Conservation (phyloP, 1,140 invertebrate genomes). For the Pogonus chalceus region DNA sequence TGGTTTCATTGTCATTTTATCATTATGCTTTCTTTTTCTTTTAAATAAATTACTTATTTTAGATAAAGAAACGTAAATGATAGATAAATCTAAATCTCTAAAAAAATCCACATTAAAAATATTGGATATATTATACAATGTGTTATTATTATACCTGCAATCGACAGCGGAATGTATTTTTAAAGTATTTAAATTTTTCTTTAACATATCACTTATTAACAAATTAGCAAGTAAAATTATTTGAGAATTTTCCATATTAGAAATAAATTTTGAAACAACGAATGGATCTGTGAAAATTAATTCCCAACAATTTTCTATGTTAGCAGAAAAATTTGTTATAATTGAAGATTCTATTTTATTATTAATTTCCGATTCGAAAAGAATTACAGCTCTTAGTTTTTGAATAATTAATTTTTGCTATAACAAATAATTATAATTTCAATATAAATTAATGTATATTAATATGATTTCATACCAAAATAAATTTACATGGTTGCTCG, state of each 20-base stretch:
- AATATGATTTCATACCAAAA: slow-evolving; percentile 22
- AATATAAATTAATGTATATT: slow-evolving; percentile 2
- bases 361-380: slow-evolving; percentile 22
- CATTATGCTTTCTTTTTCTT: slow-evolving; percentile 21
- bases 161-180: not conserved
- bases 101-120: slow-evolving; percentile 15
- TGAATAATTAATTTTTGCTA: slow-evolving; percentile 29
- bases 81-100: slow-evolving; percentile 17
- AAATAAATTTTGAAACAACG: slow-evolving; percentile 19
- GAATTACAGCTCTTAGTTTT: slow-evolving; percentile 22
- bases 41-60: slow-evolving; percentile 23
- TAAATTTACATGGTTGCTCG: slow-evolving; percentile 26
- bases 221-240: slow-evolving; percentile 13
- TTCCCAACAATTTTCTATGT: slow-evolving; percentile 23
- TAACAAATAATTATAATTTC: slow-evolving; percentile 17
- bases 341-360: slow-evolving; percentile 20
- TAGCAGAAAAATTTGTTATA: slow-evolving; percentile 17
- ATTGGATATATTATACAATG: not conserved
- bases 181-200: not conserved
- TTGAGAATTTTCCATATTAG: slow-evolving; percentile 19
- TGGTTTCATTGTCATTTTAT: slow-evolving; percentile 13
- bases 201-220: slow-evolving; percentile 14
- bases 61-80: slow-evolving; percentile 15
- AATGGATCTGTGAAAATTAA: slow-evolving; percentile 25
- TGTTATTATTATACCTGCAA: not conserved